Evolutionary conservation across 2,113 vertebrate genomes (phyloP), one percentile per base, ranked within the genome.

Genomic region (Smithornis capensis): DNA sequence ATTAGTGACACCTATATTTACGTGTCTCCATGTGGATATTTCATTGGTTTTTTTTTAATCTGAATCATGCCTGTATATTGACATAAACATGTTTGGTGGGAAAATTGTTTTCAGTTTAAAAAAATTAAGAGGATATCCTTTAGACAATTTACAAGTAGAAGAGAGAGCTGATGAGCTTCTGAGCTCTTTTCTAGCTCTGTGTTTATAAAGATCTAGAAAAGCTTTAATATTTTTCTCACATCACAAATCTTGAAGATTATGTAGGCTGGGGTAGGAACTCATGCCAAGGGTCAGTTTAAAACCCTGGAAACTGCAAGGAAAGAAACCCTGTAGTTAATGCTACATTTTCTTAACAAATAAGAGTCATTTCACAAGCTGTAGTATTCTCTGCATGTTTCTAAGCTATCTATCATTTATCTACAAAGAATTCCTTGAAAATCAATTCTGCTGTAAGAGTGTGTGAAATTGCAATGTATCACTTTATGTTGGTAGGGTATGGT

Each of bases 351-450:
- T 88, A 59, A 92, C 35, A 69, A 76, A 57, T 35, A 64, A 77
- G 9, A 49, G 22, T 31, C 12, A 91, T 89, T 91, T 83, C 50
- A 80, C 8, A 62, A 37, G 25, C n/a, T 70, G 21, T 22, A 74
- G 12, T 53, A 92, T 45, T 71, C 14, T 79, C 55, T 31, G 9
- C 59, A 33, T 71, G 31, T 69, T 92, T 89, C 70, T 67, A 74
- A 91, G 57, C 9, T 74, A 56, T 76, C 40, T 73, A 15, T 63
- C 29, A 63, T 95, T 91, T 67, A 55, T n/a, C 50, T 70, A 74
- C 75, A 91, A 90, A 83, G 14, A 47, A 86, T 91, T 91, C 33
- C 38, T 77, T 91, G 50, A 85, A 95, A 94, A 95, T 80, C 42
- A 83, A 21, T 90, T 95, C 9, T 85, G 88, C 33, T 74, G 19